These are phyloP conservation scores for Drosophila phalerata DNA, from an alignment of 2,888 invertebrate species.

Conservation along the genomic window DNA sequence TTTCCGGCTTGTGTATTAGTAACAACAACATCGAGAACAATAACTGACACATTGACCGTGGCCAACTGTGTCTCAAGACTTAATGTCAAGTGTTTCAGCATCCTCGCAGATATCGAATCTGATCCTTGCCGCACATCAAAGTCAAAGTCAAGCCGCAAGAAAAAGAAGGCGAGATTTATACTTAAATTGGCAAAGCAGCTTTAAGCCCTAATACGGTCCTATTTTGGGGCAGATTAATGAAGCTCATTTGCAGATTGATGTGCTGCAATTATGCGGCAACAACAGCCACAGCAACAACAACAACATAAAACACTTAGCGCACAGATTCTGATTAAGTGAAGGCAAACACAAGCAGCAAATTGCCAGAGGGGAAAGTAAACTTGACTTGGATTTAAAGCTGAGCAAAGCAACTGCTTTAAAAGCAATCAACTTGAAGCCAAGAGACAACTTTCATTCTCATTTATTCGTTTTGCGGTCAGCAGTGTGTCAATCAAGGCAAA, in stretches of 20 bases:
- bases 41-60: slow-evolving; percentile 55
- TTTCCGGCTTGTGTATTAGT: slow-evolving; percentile 63
- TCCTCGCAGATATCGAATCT: slow-evolving; percentile 15
- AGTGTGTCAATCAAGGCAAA: slow-evolving; percentile 76
- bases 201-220: slow-evolving; percentile 43
- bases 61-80: slow-evolving; percentile 46
- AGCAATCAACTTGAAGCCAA: slow-evolving; percentile 46
- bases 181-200: slow-evolving; percentile 30
- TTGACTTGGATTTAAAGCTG: slow-evolving; percentile 48
- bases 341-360: slow-evolving; percentile 31
- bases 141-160: slow-evolving; percentile 51
- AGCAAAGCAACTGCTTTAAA: slow-evolving; percentile 50
- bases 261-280: slow-evolving; percentile 74
- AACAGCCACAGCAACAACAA: slow-evolving; percentile 28
- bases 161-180: slow-evolving; percentile 15
- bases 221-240: slow-evolving; percentile 72
- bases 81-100: slow-evolving; percentile 47
- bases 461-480: slow-evolving; percentile 66
- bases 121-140: slow-evolving; percentile 66
- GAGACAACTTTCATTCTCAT: slow-evolving; percentile 39
- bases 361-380: slow-evolving; percentile 1
- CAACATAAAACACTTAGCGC: slow-evolving; percentile 72
- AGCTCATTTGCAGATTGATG: slow-evolving; percentile 79
- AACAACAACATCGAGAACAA: slow-evolving; percentile 25
- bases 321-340: slow-evolving; percentile 79